Percentiles rank a stretch among this genome's conserved stretches.
phyloP scores from a whole-genome alignment of 2,113 vertebrate genomes.

The Psephotus haematonotus region DNA sequence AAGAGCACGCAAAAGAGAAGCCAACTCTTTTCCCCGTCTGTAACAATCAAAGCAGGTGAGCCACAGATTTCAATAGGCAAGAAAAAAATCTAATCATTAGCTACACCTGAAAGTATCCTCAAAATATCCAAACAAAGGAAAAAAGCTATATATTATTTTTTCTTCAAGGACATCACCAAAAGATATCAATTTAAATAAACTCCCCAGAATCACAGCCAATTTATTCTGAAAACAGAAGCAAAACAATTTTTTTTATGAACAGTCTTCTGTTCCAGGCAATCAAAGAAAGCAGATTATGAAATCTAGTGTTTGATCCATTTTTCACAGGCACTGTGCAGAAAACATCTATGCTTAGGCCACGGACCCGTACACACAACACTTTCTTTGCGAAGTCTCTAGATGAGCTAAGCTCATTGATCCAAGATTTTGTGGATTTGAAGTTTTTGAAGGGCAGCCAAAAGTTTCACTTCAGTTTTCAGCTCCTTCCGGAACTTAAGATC shows the following conservation, averaged over 20 bases:
- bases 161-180: background rate
- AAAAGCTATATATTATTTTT: background rate
- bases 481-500: slow-evolving; percentile 6
- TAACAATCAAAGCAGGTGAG: background rate
- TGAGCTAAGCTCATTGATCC: slow-evolving; percentile 48
- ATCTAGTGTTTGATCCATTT: slow-evolving; percentile 58
- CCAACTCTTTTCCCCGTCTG: background rate
- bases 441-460: slow-evolving; percentile 70
- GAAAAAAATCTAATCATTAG: background rate
- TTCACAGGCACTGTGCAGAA: slow-evolving; percentile 28
- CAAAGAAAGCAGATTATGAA: slow-evolving; percentile 45
- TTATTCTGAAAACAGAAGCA: slow-evolving; percentile 50
- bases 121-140: background rate
- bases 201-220: slow-evolving; percentile 16
- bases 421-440: slow-evolving; percentile 52
- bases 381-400: slow-evolving; percentile 44
- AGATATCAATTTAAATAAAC: slow-evolving; percentile 23
- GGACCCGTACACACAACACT: background rate
- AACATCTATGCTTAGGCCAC: slow-evolving; percentile 3
- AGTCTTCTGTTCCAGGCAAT: slow-evolving; percentile 29
- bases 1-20: background rate
- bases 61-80: background rate
- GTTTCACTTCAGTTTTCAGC: slow-evolving; percentile 45
- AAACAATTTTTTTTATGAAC: slow-evolving; percentile 24
- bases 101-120: background rate